A percentile compares a stretch with the other conserved stretches of the same genome.
These are phyloP conservation scores for Xiphorhynchus erythropygius DNA, from an alignment of 2,797 vertebrate species.

Conservation along the genomic window DNA sequence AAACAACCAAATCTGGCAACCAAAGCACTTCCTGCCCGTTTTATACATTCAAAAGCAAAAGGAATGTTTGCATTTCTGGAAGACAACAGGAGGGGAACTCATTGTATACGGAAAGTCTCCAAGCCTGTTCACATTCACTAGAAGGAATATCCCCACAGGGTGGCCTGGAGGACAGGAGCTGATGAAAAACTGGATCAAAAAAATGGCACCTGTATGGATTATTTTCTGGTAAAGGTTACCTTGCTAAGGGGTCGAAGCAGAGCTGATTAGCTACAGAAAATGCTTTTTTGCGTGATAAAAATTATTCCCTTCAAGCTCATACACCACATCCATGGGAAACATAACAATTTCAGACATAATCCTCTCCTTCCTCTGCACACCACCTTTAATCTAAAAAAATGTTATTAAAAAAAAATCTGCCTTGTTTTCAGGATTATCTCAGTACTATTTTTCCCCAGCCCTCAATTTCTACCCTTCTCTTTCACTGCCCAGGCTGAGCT, in stretches of 20 bases:
- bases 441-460: not conserved
- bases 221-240: conserved; percentile 11
- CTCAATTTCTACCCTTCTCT: not conserved
- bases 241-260: not conserved
- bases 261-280: conserved; percentile 1
- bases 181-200: not conserved
- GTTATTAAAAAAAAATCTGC: not conserved
- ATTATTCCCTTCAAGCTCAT: not conserved
- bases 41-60: not conserved
- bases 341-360: not conserved
- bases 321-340: not conserved
- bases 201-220: not conserved
- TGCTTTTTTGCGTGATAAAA: conserved; percentile 23
- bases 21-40: not conserved
- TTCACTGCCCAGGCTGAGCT: not conserved
- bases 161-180: not conserved
- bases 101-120: not conserved
- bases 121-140: not conserved
- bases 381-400: not conserved
- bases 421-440: conserved; percentile 8
- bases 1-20: not conserved
- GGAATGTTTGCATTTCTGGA: not conserved
- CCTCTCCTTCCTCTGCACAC: not conserved
- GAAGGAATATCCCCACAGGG: not conserved
- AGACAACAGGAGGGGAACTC: not conserved